Base-by-base conservation (phyloP, 2,113 vertebrate genomes). In the Malurus elegans region DNA sequence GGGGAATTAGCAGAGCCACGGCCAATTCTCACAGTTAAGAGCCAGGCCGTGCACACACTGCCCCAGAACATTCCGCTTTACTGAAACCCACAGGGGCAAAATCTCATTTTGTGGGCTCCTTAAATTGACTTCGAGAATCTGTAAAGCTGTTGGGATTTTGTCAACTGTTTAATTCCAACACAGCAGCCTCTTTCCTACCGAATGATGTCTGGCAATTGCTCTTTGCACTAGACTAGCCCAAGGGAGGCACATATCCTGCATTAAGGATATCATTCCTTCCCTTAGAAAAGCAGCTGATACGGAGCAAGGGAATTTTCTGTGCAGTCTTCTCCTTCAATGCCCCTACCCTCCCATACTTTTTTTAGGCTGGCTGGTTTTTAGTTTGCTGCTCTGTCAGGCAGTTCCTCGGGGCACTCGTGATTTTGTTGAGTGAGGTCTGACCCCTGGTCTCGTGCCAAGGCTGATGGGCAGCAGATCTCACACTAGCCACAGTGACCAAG, bases 51-150 rank as follows among this genome's bases (percentile, higher is more conserved):
- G 28, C 61, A 81, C 70, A 50, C 51, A 11, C 32, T 38, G 60
- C 32, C 72, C 71, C 90, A 93, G 79, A 95, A 91, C 34, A 34
- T 40, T 75, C 32, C 6, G 2, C 40, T 88, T 73, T 78, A 58
- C 71, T 80, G 79, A 85, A 62, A 91, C 21, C 70, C 83, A 91
- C 76, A 88, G 93, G 83, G 94, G 85, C 58, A 79, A 88, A 94
- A 96, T 93, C 74, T 95, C 85, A 90, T 96, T 95, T 96, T 86
- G 92, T 79, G 75, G 85, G 75, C 48, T 95, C 48, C 85, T 94
- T 90, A 96, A 93, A 93, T 94, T 92, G 92, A 95, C 90, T 96
- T 54, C 0, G 0, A 78, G 87, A 95, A 86, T 90, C 87, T 92
- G 71, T 83, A 66, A 78, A 93, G 85, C 93, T 96, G 88, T 56